phyloP scores from a whole-genome alignment of 2,888 invertebrate species.

The Drosophila austrosaltans region DNA sequence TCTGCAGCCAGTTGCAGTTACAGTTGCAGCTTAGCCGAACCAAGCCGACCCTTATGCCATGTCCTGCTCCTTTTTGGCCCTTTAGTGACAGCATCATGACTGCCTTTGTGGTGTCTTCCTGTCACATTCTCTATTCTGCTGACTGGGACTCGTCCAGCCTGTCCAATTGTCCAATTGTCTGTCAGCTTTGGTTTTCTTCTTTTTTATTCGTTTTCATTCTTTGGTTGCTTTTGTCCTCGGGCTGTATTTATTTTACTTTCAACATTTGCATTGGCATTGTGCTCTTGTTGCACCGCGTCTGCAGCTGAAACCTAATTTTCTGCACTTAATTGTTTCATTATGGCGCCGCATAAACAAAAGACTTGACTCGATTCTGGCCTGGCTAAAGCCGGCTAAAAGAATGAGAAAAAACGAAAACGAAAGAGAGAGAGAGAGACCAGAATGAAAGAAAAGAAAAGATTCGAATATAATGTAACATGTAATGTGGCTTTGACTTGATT shows the following conservation, averaged over 20 bases:
- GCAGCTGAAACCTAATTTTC: slow-evolving; percentile 78
- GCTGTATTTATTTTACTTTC: slow-evolving; percentile 64
- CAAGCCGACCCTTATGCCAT: no score
- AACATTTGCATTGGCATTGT: slow-evolving; percentile 73
- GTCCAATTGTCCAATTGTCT: slow-evolving; percentile 18
- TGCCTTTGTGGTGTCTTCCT: slow-evolving; percentile 50
- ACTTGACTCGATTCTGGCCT: slow-evolving; percentile 41
- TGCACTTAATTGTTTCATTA: slow-evolving; percentile 80
- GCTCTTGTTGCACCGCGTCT: slow-evolving; percentile 42
- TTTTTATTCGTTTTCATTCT: not conserved
- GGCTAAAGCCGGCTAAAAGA: slow-evolving; percentile 2
- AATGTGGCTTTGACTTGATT: slow-evolving; percentile 70
- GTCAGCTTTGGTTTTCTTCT: slow-evolving; percentile 9
- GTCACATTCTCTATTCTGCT: slow-evolving; percentile 45
- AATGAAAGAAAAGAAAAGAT: slow-evolving; percentile 37
- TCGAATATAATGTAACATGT: slow-evolving; percentile 53
- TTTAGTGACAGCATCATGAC: not conserved
- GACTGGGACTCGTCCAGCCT: slow-evolving; percentile 23
- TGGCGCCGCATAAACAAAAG: slow-evolving; percentile 73
- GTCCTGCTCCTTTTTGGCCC: not conserved
- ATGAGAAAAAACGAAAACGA: slow-evolving; percentile 19
- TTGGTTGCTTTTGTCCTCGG: slow-evolving; percentile 45
- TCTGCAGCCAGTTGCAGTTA: slow-evolving; percentile 53
- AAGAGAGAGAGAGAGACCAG: slow-evolving; percentile 49
- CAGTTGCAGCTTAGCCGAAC: slow-evolving; percentile 6